phyloP scores from a whole-genome alignment of 2,797 vertebrate species.

The Sebastes hubbsi region DNA sequence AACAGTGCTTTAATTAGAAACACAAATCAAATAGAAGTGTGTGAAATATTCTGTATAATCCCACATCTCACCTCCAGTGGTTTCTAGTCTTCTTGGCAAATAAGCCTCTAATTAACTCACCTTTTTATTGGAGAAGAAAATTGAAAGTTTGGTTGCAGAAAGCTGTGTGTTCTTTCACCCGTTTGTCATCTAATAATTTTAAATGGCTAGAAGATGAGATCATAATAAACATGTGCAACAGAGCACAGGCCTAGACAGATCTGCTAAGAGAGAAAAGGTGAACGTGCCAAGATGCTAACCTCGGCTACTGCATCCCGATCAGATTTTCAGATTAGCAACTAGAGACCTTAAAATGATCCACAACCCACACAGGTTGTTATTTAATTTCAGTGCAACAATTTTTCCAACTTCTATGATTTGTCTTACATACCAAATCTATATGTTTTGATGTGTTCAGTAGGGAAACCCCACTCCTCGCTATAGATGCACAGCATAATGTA shows the following conservation, averaged over 20 bases:
- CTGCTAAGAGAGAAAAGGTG: neutral
- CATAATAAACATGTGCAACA: neutral
- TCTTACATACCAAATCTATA: neutral
- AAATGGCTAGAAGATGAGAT: neutral
- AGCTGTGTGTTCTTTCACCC: neutral
- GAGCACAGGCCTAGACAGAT: neutral
- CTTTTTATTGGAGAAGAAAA: neutral
- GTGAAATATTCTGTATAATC: neutral
- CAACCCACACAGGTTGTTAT: conserved; percentile 5
- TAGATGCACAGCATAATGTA: conserved; percentile 28
- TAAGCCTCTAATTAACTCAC: neutral
- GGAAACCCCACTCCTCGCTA: conserved; percentile 39
- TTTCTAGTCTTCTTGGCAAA: neutral
- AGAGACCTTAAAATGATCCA: neutral
- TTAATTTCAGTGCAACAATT: conserved; percentile 17
- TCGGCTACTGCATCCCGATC: conserved; percentile 3
- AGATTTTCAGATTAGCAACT: neutral
- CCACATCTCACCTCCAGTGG: neutral
- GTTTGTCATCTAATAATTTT: neutral
- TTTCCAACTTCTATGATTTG: neutral
- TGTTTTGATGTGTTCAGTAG: conserved; percentile 35
- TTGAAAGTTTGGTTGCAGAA: neutral
- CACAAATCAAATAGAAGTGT: neutral
- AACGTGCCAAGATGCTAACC: neutral
- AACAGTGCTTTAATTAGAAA: neutral